phyloP scores from a whole-genome alignment of 2,113 vertebrate genomes.

The Pelecanoides urinatrix region DNA sequence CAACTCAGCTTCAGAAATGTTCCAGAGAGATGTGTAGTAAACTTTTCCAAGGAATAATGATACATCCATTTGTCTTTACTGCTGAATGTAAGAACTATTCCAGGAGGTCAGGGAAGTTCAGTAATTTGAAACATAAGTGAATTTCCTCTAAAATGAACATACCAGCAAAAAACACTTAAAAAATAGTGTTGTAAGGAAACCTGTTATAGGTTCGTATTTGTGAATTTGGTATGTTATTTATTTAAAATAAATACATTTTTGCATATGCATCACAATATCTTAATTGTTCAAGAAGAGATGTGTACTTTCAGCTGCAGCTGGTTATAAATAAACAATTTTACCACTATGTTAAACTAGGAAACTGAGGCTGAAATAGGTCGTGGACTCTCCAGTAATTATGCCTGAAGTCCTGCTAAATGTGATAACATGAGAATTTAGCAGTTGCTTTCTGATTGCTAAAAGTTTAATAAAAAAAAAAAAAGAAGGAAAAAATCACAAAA shows the following conservation, averaged over 20 bases:
- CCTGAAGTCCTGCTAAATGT: not conserved
- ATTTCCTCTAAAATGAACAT: not conserved
- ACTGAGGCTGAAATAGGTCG: conserved; percentile 49
- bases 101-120: not conserved
- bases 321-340: conserved; percentile 60
- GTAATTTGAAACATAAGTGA: not conserved
- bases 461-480: not conserved
- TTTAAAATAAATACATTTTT: conserved; percentile 49
- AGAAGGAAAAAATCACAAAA: not conserved
- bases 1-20: not conserved
- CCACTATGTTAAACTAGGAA: conserved; percentile 27
- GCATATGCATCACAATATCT: conserved; percentile 23
- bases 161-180: not conserved
- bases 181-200: conserved; percentile 53
- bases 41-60: not conserved
- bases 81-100: not conserved
- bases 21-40: not conserved
- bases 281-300: conserved; percentile 26
- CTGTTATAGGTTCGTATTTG: conserved; percentile 20
- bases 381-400: not conserved
- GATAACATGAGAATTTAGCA: not conserved
- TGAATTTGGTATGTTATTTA: conserved; percentile 60
- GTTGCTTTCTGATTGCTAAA: not conserved
- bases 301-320: conserved; percentile 33
- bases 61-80: not conserved